Base-by-base conservation (phyloP, 2,888 invertebrate genomes). In the Lydus trimaculatus region DNA sequence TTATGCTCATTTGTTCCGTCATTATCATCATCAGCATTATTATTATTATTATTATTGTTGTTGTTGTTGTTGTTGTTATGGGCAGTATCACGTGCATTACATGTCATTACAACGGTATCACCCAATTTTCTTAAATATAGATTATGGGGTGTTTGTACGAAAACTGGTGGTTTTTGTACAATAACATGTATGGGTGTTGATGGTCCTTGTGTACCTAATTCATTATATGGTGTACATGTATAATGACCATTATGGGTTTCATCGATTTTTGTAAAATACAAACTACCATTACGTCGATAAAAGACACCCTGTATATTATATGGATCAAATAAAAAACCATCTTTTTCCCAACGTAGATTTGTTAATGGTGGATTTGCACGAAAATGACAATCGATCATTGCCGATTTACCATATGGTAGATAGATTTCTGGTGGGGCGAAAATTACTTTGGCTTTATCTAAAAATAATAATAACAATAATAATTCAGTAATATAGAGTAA, bases 271-370 rank as follows among this genome's bases (percentile, higher is more conserved):
- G 91, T 92, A 81, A 81, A 76, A 65, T 75, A 92, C 52, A 96
- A 87, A 76, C 95, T 95, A 64, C 96, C 96, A 84, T 96, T 96
- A 78, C 91, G 87, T 80, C 94, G 90, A 82, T 92, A 94, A 83
- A 93, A 94, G 0, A 96, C 95, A 20, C 95, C 95, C 73, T 90
- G 94, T 58, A 95, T 94, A 84, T 95, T 94, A 86, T 94, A 94
- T 0, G 96, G 95, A 83, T 96, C 95, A 84, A 94, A 96, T 0
- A 95, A 89, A 78, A 95, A 92, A 20, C 95, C 95, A 83, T 97
- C 96, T 84, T 97, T 97, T 83, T 95, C 95, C 97, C 98, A 98
- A 73, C 94, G 91, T 67, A 97, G 87, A 82, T 94, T 94, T 63
- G 94, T 94, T 75, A 97, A 87, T 9, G 96, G 94, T 17, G 97